phyloP scores from a whole-genome alignment of 2,113 vertebrate genomes.

The Peromyscus leucopus region DNA sequence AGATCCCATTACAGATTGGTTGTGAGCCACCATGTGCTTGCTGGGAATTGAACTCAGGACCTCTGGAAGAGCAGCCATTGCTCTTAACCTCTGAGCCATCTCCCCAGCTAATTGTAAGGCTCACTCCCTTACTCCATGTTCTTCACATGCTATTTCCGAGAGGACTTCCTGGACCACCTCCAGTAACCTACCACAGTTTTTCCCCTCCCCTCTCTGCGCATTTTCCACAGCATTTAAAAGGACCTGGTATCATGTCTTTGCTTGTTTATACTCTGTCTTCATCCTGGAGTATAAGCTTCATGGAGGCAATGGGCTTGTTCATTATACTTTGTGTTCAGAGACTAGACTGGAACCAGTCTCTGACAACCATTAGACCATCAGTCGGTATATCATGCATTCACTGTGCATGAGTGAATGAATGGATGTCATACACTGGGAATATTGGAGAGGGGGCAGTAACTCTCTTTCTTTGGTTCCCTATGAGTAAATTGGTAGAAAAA shows the following conservation, averaged over 20 bases:
- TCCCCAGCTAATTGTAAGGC: background rate
- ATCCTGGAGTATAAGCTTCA: background rate
- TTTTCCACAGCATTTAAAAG: conserved; percentile 10
- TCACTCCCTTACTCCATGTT: background rate
- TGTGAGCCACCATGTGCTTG: background rate
- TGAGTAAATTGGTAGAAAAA: conserved; percentile 27
- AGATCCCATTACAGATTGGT: background rate
- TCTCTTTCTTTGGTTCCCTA: conserved; percentile 4
- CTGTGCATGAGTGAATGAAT: background rate
- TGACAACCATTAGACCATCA: background rate
- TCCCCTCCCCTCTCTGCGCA: background rate
- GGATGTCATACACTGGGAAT: background rate
- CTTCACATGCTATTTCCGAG: background rate
- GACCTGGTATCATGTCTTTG: background rate
- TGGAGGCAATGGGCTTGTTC: background rate
- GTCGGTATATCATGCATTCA: background rate
- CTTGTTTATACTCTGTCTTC: background rate
- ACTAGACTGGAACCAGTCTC: background rate
- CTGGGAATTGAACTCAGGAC: background rate
- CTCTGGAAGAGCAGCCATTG: background rate
- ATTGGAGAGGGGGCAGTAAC: background rate
- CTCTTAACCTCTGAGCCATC: background rate
- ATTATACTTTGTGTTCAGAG: background rate
- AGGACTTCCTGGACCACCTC: background rate
- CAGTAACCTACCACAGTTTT: background rate